Evolutionary conservation across 2,888 invertebrate species (phyloP).

Genomic region (Cantharis flavilabris): DNA sequence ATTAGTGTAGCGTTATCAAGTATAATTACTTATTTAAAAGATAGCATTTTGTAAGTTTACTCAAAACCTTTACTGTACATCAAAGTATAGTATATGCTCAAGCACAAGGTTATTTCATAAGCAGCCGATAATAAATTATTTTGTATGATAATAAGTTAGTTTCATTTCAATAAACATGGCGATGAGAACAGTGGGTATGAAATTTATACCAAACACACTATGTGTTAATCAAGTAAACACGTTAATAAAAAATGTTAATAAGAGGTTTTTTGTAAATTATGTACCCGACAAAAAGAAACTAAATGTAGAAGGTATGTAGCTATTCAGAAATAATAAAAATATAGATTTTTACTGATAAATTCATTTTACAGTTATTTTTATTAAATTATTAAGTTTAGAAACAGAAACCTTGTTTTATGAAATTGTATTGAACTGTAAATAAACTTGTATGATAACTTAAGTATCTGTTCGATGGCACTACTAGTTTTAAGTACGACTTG

Average conservation of each 20-base stretch:
- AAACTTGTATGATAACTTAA: background rate
- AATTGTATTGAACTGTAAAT: background rate
- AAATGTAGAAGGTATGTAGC: slow-evolving; percentile 54
- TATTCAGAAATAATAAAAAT: background rate
- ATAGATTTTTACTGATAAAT: background rate
- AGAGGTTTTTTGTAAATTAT: slow-evolving; percentile 64
- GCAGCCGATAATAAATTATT: background rate
- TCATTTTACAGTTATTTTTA: background rate
- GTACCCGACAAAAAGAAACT: slow-evolving; percentile 61
- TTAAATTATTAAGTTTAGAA: background rate
- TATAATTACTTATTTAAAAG: background rate
- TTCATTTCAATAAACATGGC: slow-evolving; percentile 34
- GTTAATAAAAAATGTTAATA: slow-evolving; percentile 8
- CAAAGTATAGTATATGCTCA: background rate
- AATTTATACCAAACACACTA: slow-evolving; percentile 31
- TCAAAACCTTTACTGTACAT: background rate
- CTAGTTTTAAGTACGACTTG: background rate
- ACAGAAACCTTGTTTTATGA: background rate
- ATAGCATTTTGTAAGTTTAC: background rate
- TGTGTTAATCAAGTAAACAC: background rate
- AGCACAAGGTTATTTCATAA: background rate
- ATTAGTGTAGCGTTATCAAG: background rate
- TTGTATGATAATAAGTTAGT: background rate
- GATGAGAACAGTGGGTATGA: slow-evolving; percentile 41
- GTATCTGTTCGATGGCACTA: background rate